Evolutionary conservation across 1,140 invertebrate genomes (phyloP).

Genomic region (Paraescarpia echinospica): DNA sequence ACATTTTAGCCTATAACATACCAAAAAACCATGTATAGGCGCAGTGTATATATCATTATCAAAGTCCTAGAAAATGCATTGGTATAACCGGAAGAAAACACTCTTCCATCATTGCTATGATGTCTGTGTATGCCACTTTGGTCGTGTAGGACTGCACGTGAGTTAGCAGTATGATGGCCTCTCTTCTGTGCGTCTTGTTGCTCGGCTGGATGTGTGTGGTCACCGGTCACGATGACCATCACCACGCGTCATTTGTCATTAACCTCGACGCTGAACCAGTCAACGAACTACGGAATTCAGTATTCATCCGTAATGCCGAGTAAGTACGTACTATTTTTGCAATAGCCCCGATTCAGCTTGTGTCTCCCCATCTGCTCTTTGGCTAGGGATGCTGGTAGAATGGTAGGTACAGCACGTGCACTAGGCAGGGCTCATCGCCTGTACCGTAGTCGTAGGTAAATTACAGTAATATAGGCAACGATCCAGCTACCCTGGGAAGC

Average conservation of each 20-base stretch:
- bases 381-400: neutral
- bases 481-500: too few relatives aligned
- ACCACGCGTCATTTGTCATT: neutral
- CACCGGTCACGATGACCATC: neutral
- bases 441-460: too few relatives aligned
- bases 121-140: neutral
- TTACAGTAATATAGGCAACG: too few relatives aligned
- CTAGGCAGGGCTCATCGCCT: too few relatives aligned
- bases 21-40: too few relatives aligned
- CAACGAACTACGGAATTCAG: neutral
- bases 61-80: too few relatives aligned
- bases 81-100: too few relatives aligned
- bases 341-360: neutral
- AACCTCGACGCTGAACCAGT: neutral
- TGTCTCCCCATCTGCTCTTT: neutral
- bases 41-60: too few relatives aligned
- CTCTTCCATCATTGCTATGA: neutral
- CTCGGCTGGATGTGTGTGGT: neutral
- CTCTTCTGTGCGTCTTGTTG: neutral
- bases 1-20: neutral
- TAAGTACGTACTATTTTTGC: neutral
- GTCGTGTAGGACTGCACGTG: neutral
- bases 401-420: too few relatives aligned
- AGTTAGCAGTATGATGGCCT: neutral
- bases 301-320: neutral